Percentiles rank a stretch among this genome's conserved stretches.
phyloP scores from a whole-genome alignment of 1,140 invertebrate species.

The Lepeophtheirus salmonis region DNA sequence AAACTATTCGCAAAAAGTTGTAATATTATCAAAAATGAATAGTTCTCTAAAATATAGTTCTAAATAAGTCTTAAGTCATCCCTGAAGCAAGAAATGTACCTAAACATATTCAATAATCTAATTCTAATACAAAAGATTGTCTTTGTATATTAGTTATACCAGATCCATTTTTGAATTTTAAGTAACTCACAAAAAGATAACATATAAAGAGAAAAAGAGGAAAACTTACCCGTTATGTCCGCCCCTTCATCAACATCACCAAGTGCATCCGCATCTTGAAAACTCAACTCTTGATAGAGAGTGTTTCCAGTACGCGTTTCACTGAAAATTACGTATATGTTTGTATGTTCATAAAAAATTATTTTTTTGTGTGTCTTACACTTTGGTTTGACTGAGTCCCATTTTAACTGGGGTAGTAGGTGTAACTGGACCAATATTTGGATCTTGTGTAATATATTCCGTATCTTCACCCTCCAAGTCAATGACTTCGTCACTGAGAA shows the following conservation, averaged over 20 bases:
- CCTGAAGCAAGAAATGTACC: too few relatives aligned
- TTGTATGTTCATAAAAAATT: background rate
- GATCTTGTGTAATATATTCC: slow-evolving; percentile 20
- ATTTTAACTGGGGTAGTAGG: slow-evolving; percentile 23
- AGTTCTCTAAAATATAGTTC: too few relatives aligned
- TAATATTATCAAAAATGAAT: too few relatives aligned
- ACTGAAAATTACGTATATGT: slow-evolving; percentile 27
- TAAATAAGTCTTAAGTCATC: too few relatives aligned
- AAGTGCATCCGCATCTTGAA: slow-evolving; percentile 50
- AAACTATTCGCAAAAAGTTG: too few relatives aligned
- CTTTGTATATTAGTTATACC: too few relatives aligned
- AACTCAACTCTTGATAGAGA: slow-evolving; percentile 75
- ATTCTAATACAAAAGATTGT: too few relatives aligned
- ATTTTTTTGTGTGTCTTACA: slow-evolving; percentile 22
- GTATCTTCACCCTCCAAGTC: slow-evolving; percentile 13
- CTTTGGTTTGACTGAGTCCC: slow-evolving; percentile 55
- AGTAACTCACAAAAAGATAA: too few relatives aligned
- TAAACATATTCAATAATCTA: too few relatives aligned
- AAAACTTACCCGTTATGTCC: slow-evolving; percentile 60
- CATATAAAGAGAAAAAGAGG: background rate
- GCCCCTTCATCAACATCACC: slow-evolving; percentile 61
- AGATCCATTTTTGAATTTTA: too few relatives aligned
- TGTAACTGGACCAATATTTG: slow-evolving; percentile 29
- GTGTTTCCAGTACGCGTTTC: slow-evolving; percentile 74
- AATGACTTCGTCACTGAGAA: too few relatives aligned